These are phyloP conservation scores for Scyliorhinus canicula DNA, from an alignment of 2,797 vertebrate species.

Conservation along the genomic window DNA sequence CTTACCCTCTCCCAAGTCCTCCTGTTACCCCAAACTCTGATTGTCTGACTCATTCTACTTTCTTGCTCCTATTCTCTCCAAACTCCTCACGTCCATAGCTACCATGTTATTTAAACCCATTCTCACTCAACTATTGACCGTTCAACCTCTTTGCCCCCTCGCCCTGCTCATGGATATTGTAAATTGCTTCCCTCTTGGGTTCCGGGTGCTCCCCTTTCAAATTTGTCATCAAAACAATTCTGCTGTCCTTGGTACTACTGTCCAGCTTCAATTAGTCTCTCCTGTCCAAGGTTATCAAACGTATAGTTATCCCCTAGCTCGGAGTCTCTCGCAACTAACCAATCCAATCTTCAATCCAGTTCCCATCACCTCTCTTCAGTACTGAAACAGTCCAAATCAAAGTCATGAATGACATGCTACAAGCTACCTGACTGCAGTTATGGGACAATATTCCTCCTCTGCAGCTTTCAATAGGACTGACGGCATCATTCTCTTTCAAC, in stretches of 20 bases:
- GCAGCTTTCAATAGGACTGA: not conserved
- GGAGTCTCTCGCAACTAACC: not conserved
- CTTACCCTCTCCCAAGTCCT: not conserved
- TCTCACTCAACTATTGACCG: not conserved
- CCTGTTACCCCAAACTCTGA: not conserved
- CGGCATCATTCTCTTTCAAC: not conserved
- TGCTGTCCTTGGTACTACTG: not conserved
- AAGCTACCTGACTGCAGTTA: not conserved
- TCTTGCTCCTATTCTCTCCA: not conserved
- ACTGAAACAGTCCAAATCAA: not conserved
- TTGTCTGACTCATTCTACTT: not conserved
- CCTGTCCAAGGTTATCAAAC: not conserved
- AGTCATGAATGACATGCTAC: not conserved
- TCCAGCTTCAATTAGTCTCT: not conserved
- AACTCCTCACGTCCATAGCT: not conserved
- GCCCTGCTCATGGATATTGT: not conserved
- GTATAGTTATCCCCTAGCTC: not conserved
- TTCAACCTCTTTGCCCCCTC: not conserved
- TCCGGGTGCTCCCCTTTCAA: not conserved
- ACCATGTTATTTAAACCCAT: not conserved
- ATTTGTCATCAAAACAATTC: not conserved
- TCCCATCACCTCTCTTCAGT: not conserved
- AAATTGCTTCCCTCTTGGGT: not conserved
- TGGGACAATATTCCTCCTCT: not conserved
- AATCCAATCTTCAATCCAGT: not conserved